Conservation (phyloP, 2,797 vertebrate genomes). For the Hybognathus amarus region DNA sequence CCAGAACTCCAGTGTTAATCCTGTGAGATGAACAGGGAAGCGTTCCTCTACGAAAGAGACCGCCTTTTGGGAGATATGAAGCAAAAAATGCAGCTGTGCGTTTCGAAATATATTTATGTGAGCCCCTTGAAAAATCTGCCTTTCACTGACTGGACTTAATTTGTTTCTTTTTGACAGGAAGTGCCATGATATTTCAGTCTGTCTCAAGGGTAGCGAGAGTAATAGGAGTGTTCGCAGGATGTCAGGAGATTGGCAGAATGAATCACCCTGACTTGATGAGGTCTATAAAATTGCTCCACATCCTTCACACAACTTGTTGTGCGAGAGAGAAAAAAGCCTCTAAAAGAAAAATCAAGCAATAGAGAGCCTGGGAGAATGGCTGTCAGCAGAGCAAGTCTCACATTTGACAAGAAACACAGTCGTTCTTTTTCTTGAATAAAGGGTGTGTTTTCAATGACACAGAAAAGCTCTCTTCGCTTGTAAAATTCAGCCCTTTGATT, state of each 20-base stretch:
- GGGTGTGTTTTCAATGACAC: conserved; percentile 34
- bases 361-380: conserved; percentile 21
- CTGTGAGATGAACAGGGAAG: background rate
- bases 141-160: conserved; percentile 47
- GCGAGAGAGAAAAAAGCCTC: conserved; percentile 44
- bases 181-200: conserved; percentile 49
- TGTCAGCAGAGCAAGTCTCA: conserved; percentile 49
- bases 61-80: background rate
- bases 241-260: conserved; percentile 53
- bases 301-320: conserved; percentile 47
- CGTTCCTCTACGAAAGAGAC: background rate
- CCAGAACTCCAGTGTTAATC: background rate
- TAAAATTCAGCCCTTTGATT: background rate
- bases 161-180: conserved; percentile 52
- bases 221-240: conserved; percentile 40
- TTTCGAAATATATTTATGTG: conserved; percentile 17
- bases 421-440: conserved; percentile 38
- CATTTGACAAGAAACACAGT: conserved; percentile 51
- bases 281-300: conserved; percentile 54
- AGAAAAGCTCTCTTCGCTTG: conserved; percentile 25
- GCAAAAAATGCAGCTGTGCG: conserved; percentile 14
- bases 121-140: conserved; percentile 5
- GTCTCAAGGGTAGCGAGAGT: conserved; percentile 51
- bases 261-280: conserved; percentile 54
- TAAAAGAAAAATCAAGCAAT: conserved; percentile 54